phyloP scores from a whole-genome alignment of 2,113 vertebrate species.

The Peromyscus maniculatus region DNA sequence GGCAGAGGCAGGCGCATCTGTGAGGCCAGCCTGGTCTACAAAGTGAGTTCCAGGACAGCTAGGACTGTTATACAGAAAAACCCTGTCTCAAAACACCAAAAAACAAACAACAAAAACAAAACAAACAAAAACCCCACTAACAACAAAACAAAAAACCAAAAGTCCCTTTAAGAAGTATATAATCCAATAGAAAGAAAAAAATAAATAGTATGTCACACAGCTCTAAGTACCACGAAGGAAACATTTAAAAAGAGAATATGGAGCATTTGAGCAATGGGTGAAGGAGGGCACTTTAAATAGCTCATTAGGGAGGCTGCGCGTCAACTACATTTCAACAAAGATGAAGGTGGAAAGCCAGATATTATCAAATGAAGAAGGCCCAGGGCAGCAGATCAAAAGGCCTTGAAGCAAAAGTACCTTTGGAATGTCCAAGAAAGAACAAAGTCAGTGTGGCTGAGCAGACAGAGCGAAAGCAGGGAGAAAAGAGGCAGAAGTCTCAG shows the following conservation, averaged over 20 bases:
- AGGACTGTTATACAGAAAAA: background rate
- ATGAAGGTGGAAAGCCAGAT: background rate
- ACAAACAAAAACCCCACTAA: background rate
- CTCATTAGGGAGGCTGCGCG: background rate
- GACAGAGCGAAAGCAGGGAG: background rate
- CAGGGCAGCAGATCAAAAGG: background rate
- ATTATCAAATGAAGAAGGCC: background rate
- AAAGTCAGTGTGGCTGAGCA: background rate
- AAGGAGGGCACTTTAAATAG: background rate
- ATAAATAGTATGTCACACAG: background rate
- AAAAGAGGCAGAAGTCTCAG: background rate
- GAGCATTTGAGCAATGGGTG: background rate
- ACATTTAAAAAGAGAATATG: background rate
- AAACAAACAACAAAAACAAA: background rate
- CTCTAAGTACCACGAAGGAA: background rate
- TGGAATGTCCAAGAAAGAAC: background rate
- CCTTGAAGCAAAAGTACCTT: background rate
- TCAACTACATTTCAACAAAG: background rate
- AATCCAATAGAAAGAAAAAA: background rate
- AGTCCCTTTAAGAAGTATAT: background rate
- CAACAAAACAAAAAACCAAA: background rate
- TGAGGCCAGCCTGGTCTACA: background rate
- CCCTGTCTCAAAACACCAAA: background rate
- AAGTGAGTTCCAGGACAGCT: background rate
- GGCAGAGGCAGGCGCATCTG: background rate